Evolutionary conservation across 2,797 vertebrate species (phyloP).

Genomic region (Kryptopterus vitreolus): DNA sequence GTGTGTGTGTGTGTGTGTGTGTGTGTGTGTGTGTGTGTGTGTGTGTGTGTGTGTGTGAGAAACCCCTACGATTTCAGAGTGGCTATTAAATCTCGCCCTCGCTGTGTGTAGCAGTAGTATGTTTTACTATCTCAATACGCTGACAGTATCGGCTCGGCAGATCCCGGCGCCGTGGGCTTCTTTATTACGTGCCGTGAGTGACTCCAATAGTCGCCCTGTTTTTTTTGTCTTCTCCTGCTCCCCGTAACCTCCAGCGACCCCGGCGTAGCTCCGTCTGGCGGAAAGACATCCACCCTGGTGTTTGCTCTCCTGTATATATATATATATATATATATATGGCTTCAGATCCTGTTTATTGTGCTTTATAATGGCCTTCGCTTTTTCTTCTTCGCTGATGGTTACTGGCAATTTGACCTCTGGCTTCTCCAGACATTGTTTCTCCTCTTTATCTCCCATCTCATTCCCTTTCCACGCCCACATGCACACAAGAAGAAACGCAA

Average conservation of each 20-base stretch:
- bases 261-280: background rate
- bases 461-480: conserved; percentile 17
- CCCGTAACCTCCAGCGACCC: background rate
- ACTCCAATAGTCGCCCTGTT: background rate
- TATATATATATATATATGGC: conserved; percentile 11
- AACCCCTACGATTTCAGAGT: background rate
- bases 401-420: conserved; percentile 23
- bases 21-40: too few species aligned
- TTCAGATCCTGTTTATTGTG: background rate
- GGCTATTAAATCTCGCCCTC: too few species aligned
- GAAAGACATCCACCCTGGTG: background rate
- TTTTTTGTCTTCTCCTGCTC: conserved; percentile 1
- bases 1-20: too few species aligned
- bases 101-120: background rate
- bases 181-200: conserved; percentile 3
- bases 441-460: conserved; percentile 7
- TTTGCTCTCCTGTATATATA: conserved; percentile 3
- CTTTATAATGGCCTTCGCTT: conserved; percentile 8
- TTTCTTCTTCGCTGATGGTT: background rate
- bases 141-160: background rate
- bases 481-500: background rate
- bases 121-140: background rate
- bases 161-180: background rate
- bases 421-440: conserved; percentile 20
- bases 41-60: too few species aligned